Base-by-base conservation (phyloP, 2,113 vertebrate genomes). In the Motacilla tschutschensis region DNA sequence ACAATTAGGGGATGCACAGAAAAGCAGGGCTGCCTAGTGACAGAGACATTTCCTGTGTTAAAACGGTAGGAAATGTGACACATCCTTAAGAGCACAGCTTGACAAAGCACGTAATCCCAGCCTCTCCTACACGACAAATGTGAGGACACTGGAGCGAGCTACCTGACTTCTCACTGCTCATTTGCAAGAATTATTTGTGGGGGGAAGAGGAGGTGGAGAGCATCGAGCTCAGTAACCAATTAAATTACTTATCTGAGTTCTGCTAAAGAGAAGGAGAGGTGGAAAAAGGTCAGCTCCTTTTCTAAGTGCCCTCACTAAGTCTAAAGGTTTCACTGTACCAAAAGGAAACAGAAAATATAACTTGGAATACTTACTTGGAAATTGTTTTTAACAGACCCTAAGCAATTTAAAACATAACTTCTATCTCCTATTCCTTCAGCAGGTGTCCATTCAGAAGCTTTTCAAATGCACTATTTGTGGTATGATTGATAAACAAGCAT, bases 21-120 rank as follows among this genome's bases (percentile, higher is more conserved):
- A 67, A 92, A 92, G 87, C 82, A 66, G 69, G 54, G 80, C 57
- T 74, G 74, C 69, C 20, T 18, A 80, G 71, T 65, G 60, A 54
- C 79, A 76, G 79, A 93, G 79, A 83, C 51, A 50, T 69, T 82
- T 79, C 69, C 73, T n/a, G 63, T 87, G 88, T 80, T 88, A 60
- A 59, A 76, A 36, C 79, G 33, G 86, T 62, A 57, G 86, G 91
- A 92, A 58, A 88, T 5, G 43, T 17, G 43, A 65, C 75, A 88
- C 62, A 65, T 58, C 40, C 71, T 67, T 80, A 88, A 60, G 88
- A 87, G 79, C 81, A 66, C 69, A 83, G 87, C 79, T 73, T 79
- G 78, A 71, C 16, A 33, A 69, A 43, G 58, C 76, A 29, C 59
- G 38, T 71, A 73, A 79, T 9, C 16, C 76, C 29, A 64, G 78